phyloP scores from a whole-genome alignment of 2,888 invertebrate species.

The Xylocampa areola region DNA sequence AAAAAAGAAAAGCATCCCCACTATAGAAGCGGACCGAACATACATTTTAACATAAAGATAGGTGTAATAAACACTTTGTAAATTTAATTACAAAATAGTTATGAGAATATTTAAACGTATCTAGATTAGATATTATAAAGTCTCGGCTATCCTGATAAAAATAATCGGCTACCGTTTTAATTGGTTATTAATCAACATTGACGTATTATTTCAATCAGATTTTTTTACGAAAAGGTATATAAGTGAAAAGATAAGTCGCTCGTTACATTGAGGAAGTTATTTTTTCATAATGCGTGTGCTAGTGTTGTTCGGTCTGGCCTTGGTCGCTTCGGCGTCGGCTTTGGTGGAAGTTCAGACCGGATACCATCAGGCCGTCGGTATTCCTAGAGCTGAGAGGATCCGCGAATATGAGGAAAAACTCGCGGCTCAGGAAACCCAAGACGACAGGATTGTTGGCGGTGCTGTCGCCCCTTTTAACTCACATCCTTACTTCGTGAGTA shows the following conservation, averaged over 20 bases:
- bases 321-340: constrained; percentile 57
- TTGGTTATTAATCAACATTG: constrained; percentile 10
- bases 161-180: constrained; percentile 22
- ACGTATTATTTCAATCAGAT: constrained; percentile 36
- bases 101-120: not conserved
- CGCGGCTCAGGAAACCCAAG: not conserved
- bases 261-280: constrained; percentile 2
- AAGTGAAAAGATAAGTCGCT: not conserved
- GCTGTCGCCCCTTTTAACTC: constrained; percentile 61
- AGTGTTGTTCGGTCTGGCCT: constrained; percentile 53
- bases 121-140: constrained; percentile 6
- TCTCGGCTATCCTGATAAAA: constrained; percentile 17
- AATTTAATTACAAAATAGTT: not conserved
- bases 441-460: constrained; percentile 72
- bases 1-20: no score
- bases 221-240: constrained; percentile 30
- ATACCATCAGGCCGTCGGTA: constrained; percentile 73
- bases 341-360: constrained; percentile 53
- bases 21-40: no score
- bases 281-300: constrained; percentile 59
- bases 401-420: constrained; percentile 65
- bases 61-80: not conserved
- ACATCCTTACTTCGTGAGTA: constrained; percentile 71
- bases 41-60: not conserved
- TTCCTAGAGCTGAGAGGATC: constrained; percentile 72